Evolutionary conservation across 2,113 vertebrate genomes (phyloP).

Genomic region (Saccopteryx leptura): DNA sequence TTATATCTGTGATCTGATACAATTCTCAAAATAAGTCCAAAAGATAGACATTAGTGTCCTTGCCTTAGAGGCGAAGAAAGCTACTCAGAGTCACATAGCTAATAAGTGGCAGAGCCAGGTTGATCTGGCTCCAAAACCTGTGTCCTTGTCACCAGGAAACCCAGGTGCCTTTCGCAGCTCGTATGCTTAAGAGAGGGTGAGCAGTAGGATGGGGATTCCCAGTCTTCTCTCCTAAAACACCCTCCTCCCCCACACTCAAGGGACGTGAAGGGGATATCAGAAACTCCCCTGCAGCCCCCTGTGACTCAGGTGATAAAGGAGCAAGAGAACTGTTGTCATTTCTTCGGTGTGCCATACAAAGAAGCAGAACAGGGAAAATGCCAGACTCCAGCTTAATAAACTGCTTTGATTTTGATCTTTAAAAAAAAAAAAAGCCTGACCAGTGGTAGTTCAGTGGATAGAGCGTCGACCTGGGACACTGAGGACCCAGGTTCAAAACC

Average conservation of each 20-base stretch:
- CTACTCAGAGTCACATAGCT: not conserved
- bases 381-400: not conserved
- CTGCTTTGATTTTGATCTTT: not conserved
- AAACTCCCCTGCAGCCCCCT: not conserved
- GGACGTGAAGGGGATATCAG: not conserved
- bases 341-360: not conserved
- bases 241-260: not conserved
- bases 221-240: not conserved
- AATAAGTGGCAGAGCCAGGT: not conserved
- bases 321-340: not conserved
- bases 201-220: not conserved
- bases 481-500: too few relatives aligned
- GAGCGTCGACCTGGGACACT: too few relatives aligned
- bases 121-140: not conserved
- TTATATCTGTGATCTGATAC: not conserved
- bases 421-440: not conserved
- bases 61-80: not conserved
- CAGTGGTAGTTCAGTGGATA: too few relatives aligned
- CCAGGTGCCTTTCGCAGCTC: not conserved
- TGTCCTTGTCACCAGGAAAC: not conserved
- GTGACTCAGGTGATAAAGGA: not conserved
- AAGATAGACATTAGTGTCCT: not conserved
- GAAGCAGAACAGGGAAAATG: not conserved
- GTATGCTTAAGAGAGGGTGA: not conserved
- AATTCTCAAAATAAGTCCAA: slow-evolving; percentile 34